phyloP scores from a whole-genome alignment of 2,888 invertebrate species.

The Prosopocoilus inquinatus region DNA sequence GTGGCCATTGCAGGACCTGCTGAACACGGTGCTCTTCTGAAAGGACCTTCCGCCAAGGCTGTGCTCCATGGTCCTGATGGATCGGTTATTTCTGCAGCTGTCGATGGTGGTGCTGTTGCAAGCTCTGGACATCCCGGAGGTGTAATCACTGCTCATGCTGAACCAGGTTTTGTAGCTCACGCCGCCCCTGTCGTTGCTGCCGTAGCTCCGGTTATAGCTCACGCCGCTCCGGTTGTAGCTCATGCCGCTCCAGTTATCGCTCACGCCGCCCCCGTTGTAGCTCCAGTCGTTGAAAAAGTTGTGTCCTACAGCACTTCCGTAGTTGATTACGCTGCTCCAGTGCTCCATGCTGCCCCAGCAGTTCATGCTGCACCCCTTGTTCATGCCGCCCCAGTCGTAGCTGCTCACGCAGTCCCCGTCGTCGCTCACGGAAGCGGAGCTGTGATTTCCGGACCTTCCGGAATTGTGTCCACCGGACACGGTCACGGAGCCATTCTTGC shows the following conservation, averaged over 20 bases:
- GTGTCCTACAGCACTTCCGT: conserved; percentile 12
- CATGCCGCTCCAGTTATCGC: conserved; percentile 18
- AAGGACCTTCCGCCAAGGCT: conserved; percentile 39
- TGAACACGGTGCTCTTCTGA: conserved; percentile 37
- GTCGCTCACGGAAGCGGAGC: conserved; percentile 15
- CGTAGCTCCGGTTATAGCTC: conserved; percentile 45
- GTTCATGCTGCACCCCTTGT: conserved; percentile 6
- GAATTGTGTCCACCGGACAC: conserved; percentile 12
- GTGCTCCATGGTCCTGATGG: conserved; percentile 44
- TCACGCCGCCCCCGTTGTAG: conserved; percentile 5
- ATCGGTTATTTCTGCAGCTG: conserved; percentile 50
- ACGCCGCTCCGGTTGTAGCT: conserved; percentile 40
- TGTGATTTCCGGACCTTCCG: conserved; percentile 23
- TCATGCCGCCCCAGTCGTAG: conserved; percentile 8
- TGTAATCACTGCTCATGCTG: conserved; percentile 1
- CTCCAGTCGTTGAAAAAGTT: conserved; percentile 10
- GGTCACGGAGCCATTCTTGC: conserved; percentile 2
- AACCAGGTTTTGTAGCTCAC: conserved; percentile 1
- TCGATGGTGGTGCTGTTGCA: conserved; percentile 9
- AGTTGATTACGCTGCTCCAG: conserved; percentile 10
- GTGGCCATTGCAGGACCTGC: conserved; percentile 29
- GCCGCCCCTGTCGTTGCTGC: not conserved
- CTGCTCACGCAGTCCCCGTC: conserved; percentile 12
- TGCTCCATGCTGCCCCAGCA: conserved; percentile 7
- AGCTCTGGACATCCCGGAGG: conserved; percentile 7